Base-by-base conservation (phyloP, 1,140 invertebrate genomes). In the Drosophila albomicans region DNA sequence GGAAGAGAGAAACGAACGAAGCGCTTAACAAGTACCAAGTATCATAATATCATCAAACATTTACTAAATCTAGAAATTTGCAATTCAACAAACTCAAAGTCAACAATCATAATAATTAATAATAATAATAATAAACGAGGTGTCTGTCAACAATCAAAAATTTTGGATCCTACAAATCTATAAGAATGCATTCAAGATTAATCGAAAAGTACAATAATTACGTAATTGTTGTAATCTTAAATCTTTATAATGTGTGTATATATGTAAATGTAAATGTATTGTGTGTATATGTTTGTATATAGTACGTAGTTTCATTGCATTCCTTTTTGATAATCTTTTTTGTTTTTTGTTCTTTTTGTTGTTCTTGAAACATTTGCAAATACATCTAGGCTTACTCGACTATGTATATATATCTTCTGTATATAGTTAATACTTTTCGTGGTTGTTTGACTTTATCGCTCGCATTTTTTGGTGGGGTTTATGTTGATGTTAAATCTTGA, bases 401-500 rank as follows among this genome's bases (percentile, higher is more conserved):
- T 32, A 32, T 25, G 5, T 63, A 54, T 71, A 35, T 82, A 57
- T 75, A 68, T 88, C 79, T 79, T 70, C 63, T 62, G 58, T 75
- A 75, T 67, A 59, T 68, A 59, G 43, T 72, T 64, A 64, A 75
- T 78, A 75, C 75, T 82, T 81, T 77, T 63, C 46, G 45, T 67
- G 49, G 15, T 73, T 70, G 62, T 59, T 75, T 68, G 45, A 64
- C 67, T 75, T 70, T 63, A 75, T 75, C 72, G 72, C 72, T 70
- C 65, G 70, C 77, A 59, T 80, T 75, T 25, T 25, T 77, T 85
- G 82, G 82, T 85, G 82, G 82, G 82, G 82, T 87, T 68, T 70
- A 54, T 74, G 30, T 54, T 32, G 51, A 66, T 38, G 38, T 28
- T 56, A 54, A 69, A 25, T 75, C 30, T 45, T 72, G 52, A 49